Percentiles rank a stretch among this genome's conserved stretches.
These are phyloP conservation scores for Callosobruchus maculatus DNA, from an alignment of 2,888 invertebrate species.

Conservation along the genomic window DNA sequence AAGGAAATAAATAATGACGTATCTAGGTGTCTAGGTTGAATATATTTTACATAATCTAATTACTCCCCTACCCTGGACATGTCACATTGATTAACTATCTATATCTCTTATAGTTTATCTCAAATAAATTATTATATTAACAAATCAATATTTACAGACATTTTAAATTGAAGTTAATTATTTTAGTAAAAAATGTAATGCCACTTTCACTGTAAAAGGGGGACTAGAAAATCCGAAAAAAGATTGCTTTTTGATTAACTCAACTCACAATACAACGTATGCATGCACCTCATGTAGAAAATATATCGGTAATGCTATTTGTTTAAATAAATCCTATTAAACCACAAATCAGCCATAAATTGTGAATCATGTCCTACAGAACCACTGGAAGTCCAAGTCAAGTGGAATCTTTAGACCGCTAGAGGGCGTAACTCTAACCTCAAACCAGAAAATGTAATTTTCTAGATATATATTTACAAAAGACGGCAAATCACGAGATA, in stretches of 20 bases:
- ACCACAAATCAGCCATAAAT: too few relatives aligned
- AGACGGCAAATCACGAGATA: too few relatives aligned
- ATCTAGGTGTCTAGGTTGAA: conserved; percentile 26
- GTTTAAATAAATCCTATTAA: background rate
- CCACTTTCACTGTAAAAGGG: conserved; percentile 15
- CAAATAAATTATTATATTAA: conserved; percentile 34
- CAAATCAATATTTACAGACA: conserved; percentile 28
- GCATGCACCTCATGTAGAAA: background rate
- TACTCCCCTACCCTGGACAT: conserved; percentile 44
- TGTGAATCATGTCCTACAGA: too few relatives aligned
- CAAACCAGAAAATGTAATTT: too few relatives aligned
- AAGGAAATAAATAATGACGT: conserved; percentile 21
- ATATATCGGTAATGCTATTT: background rate
- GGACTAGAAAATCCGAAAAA: conserved; percentile 18
- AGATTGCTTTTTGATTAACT: background rate
- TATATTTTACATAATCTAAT: conserved; percentile 28
- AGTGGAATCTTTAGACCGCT: too few relatives aligned
- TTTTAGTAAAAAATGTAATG: conserved; percentile 14
- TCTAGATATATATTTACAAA: too few relatives aligned
- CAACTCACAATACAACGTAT: background rate
- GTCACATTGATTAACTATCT: conserved; percentile 41
- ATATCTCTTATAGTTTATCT: conserved; percentile 33
- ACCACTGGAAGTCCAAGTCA: too few relatives aligned
- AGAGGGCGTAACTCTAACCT: too few relatives aligned
- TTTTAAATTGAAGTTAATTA: conserved; percentile 29